Evolutionary conservation across 1,140 invertebrate species (phyloP).

Genomic region (Megalopta genalis): DNA sequence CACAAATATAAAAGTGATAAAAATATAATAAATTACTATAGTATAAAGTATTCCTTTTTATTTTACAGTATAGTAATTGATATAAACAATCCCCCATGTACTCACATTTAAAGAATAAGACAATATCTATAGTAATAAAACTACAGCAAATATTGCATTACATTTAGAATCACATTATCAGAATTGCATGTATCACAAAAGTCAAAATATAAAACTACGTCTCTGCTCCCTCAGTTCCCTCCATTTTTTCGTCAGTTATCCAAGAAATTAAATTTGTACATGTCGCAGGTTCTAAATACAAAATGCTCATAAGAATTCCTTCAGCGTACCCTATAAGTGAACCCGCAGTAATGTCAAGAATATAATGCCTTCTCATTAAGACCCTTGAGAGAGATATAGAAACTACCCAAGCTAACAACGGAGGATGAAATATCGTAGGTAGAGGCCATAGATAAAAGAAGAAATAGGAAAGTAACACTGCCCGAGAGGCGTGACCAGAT

Average conservation of each 20-base stretch:
- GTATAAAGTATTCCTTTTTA: conserved; percentile 30
- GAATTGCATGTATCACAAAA: not conserved
- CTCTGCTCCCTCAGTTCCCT: conserved; percentile 78
- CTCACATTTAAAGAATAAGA: not conserved
- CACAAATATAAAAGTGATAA: not conserved
- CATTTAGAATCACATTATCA: not conserved
- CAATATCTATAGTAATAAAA: not conserved
- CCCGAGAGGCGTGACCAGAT: conserved; percentile 96
- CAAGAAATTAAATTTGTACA: conserved; percentile 79
- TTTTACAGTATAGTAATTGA: not conserved
- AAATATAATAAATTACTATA: conserved; percentile 9
- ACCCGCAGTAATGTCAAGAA: conserved; percentile 92
- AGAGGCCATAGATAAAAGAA: conserved; percentile 84
- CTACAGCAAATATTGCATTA: not conserved
- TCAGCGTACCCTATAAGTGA: conserved; percentile 87
- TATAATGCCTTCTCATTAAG: conserved; percentile 90
- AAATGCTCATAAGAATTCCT: conserved; percentile 83
- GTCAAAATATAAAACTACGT: not conserved
- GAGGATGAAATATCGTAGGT: conserved; percentile 81
- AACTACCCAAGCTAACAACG: conserved; percentile 87
- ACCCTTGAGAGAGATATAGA: conserved; percentile 90
- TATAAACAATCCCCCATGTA: not conserved
- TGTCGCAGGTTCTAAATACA: conserved; percentile 84
- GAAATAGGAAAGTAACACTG: conserved; percentile 88
- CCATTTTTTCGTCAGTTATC: conserved; percentile 82